These are phyloP conservation scores for Podilymbus podiceps DNA, from an alignment of 2,113 vertebrate genomes.

Conservation along the genomic window DNA sequence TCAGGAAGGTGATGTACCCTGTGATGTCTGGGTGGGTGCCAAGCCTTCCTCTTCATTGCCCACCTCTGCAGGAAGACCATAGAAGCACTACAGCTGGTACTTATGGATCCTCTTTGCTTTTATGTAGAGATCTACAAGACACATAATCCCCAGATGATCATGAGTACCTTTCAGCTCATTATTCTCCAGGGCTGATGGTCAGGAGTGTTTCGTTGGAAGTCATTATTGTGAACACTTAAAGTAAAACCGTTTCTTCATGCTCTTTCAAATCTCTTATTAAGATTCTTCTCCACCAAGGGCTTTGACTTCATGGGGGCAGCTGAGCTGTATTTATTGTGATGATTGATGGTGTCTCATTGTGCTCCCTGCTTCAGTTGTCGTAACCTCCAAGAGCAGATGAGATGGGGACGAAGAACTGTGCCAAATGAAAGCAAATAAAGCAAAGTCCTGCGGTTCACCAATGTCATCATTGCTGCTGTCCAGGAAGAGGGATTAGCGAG, in stretches of 20 bases:
- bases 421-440: conserved; percentile 22
- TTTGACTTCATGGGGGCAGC: background rate
- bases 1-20: background rate
- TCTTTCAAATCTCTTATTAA: background rate
- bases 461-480: background rate
- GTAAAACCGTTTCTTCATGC: background rate
- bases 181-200: background rate
- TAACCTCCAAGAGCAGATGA: background rate
- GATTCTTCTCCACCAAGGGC: background rate
- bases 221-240: background rate
- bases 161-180: background rate
- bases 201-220: background rate
- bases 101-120: background rate
- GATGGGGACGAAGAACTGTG: background rate
- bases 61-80: background rate
- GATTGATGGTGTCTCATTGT: background rate
- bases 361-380: background rate
- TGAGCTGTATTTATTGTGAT: background rate
- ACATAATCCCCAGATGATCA: background rate
- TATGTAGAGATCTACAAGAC: background rate
- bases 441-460: background rate
- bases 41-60: background rate
- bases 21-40: background rate
- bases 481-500: conserved; percentile 45
- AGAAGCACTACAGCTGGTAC: background rate